phyloP scores from a whole-genome alignment of 2,888 invertebrate species.

The Flexamia atlantica region DNA sequence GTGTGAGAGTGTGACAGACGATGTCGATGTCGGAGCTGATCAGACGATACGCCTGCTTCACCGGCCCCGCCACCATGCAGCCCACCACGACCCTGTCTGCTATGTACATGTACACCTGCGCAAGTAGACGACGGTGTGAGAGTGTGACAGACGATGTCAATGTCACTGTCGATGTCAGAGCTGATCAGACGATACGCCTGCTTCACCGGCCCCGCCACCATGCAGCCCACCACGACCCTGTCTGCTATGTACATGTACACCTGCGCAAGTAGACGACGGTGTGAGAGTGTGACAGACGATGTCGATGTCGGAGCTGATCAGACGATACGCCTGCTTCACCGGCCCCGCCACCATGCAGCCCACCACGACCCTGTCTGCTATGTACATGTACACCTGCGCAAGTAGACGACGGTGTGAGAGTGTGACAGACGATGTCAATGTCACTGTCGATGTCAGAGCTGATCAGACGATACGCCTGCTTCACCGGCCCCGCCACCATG shows the following conservation, averaged over 20 bases:
- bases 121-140: too few species aligned
- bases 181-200: constrained; percentile 82
- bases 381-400: constrained; percentile 83
- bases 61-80: constrained; percentile 85
- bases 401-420: too few species aligned
- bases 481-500: constrained; percentile 84
- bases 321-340: constrained; percentile 81
- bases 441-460: constrained; percentile 74
- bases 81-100: constrained; percentile 87
- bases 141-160: too few species aligned
- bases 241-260: constrained; percentile 86
- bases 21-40: constrained; percentile 76
- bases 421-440: too few species aligned
- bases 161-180: too few species aligned
- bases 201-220: constrained; percentile 84
- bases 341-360: constrained; percentile 89
- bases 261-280: too few species aligned
- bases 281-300: too few species aligned
- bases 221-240: constrained; percentile 86
- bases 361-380: constrained; percentile 85
- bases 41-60: constrained; percentile 82
- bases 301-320: constrained; percentile 76
- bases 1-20: too few species aligned
- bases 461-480: constrained; percentile 82
- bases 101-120: constrained; percentile 85